Evolutionary conservation across 2,113 vertebrate genomes (phyloP).

Genomic region (Lepisosteus osseus): DNA sequence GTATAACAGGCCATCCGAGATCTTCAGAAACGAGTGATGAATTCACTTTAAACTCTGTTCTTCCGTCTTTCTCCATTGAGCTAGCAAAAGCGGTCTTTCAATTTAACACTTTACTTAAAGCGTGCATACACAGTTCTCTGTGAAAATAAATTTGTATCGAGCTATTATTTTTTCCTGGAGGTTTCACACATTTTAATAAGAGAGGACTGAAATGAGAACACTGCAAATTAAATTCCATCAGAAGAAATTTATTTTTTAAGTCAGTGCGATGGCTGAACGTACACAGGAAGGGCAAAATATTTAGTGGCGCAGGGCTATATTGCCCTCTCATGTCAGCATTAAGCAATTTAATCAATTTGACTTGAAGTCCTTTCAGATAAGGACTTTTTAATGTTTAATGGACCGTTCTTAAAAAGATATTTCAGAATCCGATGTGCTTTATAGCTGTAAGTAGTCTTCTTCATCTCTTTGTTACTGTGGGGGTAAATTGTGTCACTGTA

Average conservation of each 20-base stretch:
- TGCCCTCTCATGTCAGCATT: constrained; percentile 6
- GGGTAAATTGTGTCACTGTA: no score
- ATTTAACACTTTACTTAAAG: neutral
- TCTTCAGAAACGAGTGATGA: no score
- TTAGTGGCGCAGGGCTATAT: neutral
- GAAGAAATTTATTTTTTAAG: neutral
- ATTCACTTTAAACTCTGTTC: neutral
- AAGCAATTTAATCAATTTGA: neutral
- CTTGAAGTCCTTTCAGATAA: neutral
- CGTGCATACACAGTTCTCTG: neutral
- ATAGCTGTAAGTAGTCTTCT: neutral
- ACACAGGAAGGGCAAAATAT: neutral
- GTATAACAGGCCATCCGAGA: no score
- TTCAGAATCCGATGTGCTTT: neutral
- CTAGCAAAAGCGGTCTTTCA: neutral
- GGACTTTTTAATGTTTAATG: neutral
- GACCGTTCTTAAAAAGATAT: neutral
- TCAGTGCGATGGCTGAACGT: neutral
- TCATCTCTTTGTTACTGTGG: no score
- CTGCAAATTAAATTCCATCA: neutral
- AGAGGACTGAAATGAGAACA: neutral
- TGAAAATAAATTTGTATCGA: neutral
- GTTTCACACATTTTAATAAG: neutral
- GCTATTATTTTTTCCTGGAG: neutral
- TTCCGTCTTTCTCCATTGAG: neutral